phyloP scores from a whole-genome alignment of 1,140 invertebrate genomes.

The Ylistrum balloti region DNA sequence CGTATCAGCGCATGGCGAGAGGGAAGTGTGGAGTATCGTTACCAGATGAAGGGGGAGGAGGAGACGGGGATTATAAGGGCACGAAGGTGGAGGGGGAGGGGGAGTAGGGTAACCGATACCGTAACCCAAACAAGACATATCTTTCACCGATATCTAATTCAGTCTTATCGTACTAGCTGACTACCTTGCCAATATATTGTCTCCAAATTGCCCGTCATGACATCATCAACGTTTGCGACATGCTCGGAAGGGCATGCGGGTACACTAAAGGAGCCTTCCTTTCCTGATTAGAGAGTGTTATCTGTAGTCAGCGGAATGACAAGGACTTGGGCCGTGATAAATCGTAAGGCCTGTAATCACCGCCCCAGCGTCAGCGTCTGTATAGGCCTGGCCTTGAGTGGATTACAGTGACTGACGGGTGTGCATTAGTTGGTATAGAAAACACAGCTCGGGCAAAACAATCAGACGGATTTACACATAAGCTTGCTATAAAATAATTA shows the following conservation, averaged over 20 bases:
- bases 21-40: too few species aligned
- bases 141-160: too few species aligned
- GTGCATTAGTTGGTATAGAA: background rate
- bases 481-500: background rate
- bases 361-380: background rate
- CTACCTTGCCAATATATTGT: background rate
- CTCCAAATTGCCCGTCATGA: background rate
- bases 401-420: background rate
- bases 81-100: too few species aligned
- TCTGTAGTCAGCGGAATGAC: background rate
- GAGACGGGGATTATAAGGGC: too few species aligned
- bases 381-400: background rate
- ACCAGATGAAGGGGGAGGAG: too few species aligned
- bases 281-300: conserved; percentile 22
- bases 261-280: background rate
- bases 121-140: too few species aligned
- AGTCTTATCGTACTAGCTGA: too few species aligned
- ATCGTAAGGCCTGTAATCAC: background rate
- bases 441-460: background rate
- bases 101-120: too few species aligned
- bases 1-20: too few species aligned
- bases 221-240: background rate
- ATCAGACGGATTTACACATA: background rate
- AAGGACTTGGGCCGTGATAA: background rate
- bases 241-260: background rate